Evolutionary conservation across 2,113 vertebrate genomes (phyloP).

Genomic region (Neolamprologus longior): DNA sequence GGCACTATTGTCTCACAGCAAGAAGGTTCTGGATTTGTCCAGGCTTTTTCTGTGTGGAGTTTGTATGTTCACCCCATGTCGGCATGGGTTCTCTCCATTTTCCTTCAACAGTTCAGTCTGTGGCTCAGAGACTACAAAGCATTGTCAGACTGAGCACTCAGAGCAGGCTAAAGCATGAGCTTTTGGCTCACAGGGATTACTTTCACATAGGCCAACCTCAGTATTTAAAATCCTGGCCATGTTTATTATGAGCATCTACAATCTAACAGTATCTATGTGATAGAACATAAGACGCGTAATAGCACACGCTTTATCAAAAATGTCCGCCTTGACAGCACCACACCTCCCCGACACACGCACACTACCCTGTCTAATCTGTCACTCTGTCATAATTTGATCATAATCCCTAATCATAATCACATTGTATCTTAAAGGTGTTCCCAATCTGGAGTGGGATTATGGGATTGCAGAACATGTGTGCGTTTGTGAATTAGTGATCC

Average conservation of each 20-base stretch:
- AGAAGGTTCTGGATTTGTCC: neutral
- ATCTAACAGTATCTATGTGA: neutral
- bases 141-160: neutral
- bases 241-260: neutral
- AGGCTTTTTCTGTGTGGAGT: neutral
- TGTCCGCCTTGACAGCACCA: neutral
- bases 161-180: neutral
- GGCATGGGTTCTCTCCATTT: neutral
- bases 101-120: neutral
- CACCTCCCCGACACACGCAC: neutral
- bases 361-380: slow-evolving; percentile 42
- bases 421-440: slow-evolving; percentile 75
- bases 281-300: neutral
- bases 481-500: slow-evolving; percentile 39
- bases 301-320: neutral
- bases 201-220: neutral
- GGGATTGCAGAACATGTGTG: slow-evolving; percentile 55
- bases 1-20: neutral
- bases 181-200: neutral
- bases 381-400: slow-evolving; percentile 60
- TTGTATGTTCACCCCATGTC: neutral
- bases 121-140: neutral
- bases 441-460: slow-evolving; percentile 74
- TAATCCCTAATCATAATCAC: slow-evolving; percentile 67
- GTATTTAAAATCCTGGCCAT: neutral